Conservation (phyloP, 92 coral and sea anemone genomes). For the Meandrina meandrites region DNA sequence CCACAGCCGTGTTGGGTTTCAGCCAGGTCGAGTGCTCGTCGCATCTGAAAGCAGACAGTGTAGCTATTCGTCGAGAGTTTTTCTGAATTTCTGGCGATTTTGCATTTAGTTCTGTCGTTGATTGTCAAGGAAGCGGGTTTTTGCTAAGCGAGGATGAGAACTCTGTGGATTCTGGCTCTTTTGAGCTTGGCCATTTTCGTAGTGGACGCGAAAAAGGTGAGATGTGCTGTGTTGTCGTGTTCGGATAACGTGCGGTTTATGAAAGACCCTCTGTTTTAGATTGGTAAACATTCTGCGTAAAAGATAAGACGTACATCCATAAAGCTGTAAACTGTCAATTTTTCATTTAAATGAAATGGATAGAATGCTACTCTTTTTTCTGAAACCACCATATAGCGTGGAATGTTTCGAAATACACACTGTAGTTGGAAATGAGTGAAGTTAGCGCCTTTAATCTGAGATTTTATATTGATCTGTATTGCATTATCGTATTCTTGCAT, state of each 20-base stretch:
- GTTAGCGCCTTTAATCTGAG: neutral
- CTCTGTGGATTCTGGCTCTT: conserved; percentile 43
- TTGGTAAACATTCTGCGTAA: neutral
- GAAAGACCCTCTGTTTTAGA: neutral
- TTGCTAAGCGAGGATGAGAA: conserved; percentile 36
- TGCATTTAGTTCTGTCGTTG: neutral
- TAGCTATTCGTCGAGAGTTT: neutral
- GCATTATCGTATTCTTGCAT: neutral
- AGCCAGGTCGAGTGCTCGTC: neutral
- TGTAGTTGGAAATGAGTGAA: too few relatives aligned
- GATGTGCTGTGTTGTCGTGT: neutral
- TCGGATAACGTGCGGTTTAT: neutral
- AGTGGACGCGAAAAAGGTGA: conserved; percentile 53
- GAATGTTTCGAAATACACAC: neutral
- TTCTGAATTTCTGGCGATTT: conserved; percentile 26
- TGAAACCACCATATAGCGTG: neutral
- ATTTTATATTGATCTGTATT: neutral
- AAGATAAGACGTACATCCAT: neutral
- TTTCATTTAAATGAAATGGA: neutral
- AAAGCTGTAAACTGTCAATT: neutral
- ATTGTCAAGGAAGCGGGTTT: neutral
- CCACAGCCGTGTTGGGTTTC: neutral
- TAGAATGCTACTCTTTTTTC: neutral
- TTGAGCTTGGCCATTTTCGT: conserved; percentile 28
- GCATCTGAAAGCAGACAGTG: neutral